phyloP scores from a whole-genome alignment of 2,888 invertebrate species.

The Pheosia tremula region DNA sequence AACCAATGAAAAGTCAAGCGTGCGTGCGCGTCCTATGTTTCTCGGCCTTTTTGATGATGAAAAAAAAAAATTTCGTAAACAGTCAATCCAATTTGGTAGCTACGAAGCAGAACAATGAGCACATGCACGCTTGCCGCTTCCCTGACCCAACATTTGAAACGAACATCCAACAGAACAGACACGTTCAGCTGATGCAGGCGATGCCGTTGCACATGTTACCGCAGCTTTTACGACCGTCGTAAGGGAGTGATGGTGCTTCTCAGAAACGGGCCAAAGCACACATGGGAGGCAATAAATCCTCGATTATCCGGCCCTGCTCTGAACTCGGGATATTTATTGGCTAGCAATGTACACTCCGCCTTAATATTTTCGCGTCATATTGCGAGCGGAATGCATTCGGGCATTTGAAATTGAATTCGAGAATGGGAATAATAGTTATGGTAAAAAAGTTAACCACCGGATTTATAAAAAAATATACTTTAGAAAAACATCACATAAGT shows the following conservation, averaged over 20 bases:
- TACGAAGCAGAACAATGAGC: background rate
- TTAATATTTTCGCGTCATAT: constrained; percentile 36
- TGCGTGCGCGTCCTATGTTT: no score
- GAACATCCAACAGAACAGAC: constrained; percentile 20
- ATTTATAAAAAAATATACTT: no score
- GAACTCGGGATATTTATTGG: constrained; percentile 40
- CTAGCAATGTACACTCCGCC: constrained; percentile 35
- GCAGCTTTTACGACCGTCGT: constrained; percentile 76
- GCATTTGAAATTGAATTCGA: background rate
- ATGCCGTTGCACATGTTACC: constrained; percentile 78
- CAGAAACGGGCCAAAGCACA: constrained; percentile 71
- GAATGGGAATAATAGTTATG: no score
- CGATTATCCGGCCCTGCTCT: constrained; percentile 65
- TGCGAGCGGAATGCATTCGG: constrained; percentile 19
- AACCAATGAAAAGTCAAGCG: no score
- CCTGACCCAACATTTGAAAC: constrained; percentile 28
- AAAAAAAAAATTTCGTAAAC: no score
- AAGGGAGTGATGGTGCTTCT: constrained; percentile 73
- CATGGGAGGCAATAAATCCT: constrained; percentile 75
- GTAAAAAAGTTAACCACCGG: no score
- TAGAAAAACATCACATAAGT: no score
- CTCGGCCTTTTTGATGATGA: no score
- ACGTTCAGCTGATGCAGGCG: constrained; percentile 45
- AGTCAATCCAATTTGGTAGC: no score
- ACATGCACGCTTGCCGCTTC: background rate